Percentiles rank a stretch among this genome's conserved stretches.
Conservation (phyloP, 2,797 vertebrate species). For the Kryptolebias ocellatus region DNA sequence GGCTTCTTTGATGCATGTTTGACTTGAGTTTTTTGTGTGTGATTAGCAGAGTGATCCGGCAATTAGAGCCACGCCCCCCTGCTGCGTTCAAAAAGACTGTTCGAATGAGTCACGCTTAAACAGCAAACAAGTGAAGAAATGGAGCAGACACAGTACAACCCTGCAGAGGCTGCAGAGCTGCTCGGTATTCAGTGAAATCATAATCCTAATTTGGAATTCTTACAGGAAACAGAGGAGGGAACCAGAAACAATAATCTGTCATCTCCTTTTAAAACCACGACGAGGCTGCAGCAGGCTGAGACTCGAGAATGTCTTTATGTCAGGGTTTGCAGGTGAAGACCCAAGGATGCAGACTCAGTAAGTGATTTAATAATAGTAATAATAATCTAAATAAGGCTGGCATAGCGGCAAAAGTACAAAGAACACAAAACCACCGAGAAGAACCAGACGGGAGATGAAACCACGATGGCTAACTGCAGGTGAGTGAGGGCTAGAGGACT, state of each 20-base stretch:
- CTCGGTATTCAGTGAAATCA: conserved; percentile 5
- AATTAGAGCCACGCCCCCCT: conserved; percentile 35
- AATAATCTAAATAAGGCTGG: no score
- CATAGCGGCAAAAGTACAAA: no score
- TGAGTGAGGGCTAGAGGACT: no score
- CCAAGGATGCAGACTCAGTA: no score
- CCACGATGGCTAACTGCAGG: no score
- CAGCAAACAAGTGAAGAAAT: conserved; percentile 48
- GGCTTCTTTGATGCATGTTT: background rate
- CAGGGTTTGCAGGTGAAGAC: no score
- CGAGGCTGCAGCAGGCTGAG: no score
- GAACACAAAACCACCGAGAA: no score
- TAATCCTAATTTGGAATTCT: background rate
- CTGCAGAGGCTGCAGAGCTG: conserved; percentile 14
- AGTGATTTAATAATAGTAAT: no score
- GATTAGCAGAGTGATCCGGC: conserved; percentile 25
- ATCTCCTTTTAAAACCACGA: no score
- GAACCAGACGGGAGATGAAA: no score
- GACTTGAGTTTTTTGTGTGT: conserved; percentile 1
- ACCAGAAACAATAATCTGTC: background rate
- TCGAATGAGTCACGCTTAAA: conserved; percentile 50
- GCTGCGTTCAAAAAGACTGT: conserved; percentile 23
- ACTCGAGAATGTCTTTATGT: no score
- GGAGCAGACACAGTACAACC: conserved; percentile 33
- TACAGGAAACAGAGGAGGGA: background rate